Evolutionary conservation across 2,113 vertebrate species (phyloP).

Genomic region (Amphiprion percula): DNA sequence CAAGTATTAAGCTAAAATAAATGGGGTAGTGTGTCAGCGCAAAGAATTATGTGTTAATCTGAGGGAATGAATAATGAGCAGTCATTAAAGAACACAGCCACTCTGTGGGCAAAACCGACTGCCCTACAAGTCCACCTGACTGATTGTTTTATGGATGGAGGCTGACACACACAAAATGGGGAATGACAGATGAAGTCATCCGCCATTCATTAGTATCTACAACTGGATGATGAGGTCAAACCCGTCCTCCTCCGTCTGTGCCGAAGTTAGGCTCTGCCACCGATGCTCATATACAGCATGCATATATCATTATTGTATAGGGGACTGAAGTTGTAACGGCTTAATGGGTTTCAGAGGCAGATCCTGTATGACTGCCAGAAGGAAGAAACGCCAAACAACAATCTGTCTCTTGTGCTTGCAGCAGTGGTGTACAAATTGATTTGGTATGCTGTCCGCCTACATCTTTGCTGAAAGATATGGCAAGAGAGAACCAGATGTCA

Average conservation of each 20-base stretch:
- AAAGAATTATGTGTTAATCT: slow-evolving; percentile 69
- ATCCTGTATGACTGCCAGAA: slow-evolving; percentile 40
- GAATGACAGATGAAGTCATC: slow-evolving; percentile 72
- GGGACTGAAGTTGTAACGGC: slow-evolving; percentile 20
- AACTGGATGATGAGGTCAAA: slow-evolving; percentile 73
- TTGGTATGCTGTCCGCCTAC: slow-evolving; percentile 57
- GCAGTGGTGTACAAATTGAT: slow-evolving; percentile 50
- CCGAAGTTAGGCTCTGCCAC: background rate
- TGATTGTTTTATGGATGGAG: slow-evolving; percentile 72
- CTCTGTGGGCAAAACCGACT: slow-evolving; percentile 49
- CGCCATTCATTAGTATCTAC: slow-evolving; percentile 75
- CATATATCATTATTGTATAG: slow-evolving; percentile 12
- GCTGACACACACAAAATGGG: slow-evolving; percentile 70
- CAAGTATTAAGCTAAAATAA: slow-evolving; percentile 72
- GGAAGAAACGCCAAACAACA: slow-evolving; percentile 51
- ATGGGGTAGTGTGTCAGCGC: slow-evolving; percentile 65
- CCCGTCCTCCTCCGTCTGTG: slow-evolving; percentile 28
- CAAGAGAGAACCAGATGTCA: slow-evolving; percentile 65
- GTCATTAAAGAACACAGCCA: slow-evolving; percentile 66
- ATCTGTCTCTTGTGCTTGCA: slow-evolving; percentile 38
- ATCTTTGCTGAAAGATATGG: slow-evolving; percentile 54
- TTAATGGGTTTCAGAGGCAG: slow-evolving; percentile 37
- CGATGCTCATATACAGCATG: background rate
- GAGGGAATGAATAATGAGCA: slow-evolving; percentile 70
- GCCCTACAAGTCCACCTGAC: slow-evolving; percentile 61